Evolutionary conservation across 2,113 vertebrate genomes (phyloP).

Genomic region (Cyrtonyx montezumae): DNA sequence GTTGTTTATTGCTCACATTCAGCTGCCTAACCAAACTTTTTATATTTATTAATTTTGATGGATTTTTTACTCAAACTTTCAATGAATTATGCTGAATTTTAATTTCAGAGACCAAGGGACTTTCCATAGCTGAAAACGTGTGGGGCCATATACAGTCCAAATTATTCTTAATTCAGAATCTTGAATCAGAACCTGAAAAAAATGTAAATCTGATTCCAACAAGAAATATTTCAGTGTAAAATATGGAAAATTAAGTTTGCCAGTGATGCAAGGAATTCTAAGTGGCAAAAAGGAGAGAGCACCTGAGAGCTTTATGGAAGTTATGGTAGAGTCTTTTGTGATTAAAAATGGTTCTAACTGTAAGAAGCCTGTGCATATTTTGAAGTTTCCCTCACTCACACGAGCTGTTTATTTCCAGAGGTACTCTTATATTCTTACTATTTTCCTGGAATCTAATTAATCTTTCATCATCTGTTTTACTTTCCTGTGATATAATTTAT

Average conservation of each 20-base stretch:
- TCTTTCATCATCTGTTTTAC: background rate
- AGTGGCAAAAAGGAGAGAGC: background rate
- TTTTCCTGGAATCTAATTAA: background rate
- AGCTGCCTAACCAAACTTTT: background rate
- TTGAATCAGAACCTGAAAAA: background rate
- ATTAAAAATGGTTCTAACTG: background rate
- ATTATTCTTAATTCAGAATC: background rate
- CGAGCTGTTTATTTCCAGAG: background rate
- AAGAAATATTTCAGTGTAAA: background rate
- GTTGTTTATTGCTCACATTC: background rate
- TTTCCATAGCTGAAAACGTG: background rate
- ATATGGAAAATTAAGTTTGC: background rate
- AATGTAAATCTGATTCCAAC: background rate
- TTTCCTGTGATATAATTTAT: background rate
- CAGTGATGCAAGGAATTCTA: background rate
- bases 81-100: background rate
- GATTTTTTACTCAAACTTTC: background rate
- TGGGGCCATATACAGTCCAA: background rate
- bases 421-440: background rate
- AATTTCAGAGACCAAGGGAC: background rate
- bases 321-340: background rate
- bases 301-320: background rate
- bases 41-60: background rate
- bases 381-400: background rate
- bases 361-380: background rate